Base-by-base conservation (phyloP, 2,888 invertebrate species). In the Melanargia galathea region DNA sequence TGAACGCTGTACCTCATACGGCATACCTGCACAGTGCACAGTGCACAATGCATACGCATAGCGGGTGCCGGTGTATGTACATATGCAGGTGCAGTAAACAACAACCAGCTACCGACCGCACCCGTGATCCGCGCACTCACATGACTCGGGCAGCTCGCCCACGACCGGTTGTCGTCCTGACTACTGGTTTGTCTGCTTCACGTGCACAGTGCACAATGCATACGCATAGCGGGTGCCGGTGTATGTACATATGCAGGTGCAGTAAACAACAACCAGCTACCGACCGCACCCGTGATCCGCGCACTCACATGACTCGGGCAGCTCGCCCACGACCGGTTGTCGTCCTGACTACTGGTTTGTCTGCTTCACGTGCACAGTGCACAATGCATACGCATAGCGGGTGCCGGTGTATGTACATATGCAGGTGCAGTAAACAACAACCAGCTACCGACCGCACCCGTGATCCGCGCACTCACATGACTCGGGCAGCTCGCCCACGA, bases 361-460 rank as follows among this genome's bases (percentile, higher is more conserved):
- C 46, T 22, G 46, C 46, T 46, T 22, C 1, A 10, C 20, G 24
- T 11, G 20, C 45, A 11, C 40, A 16, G 7, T 11, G 46, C 3
- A 5, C 2, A 3, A 11, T n/a, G n/a, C n/a, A n/a, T n/a, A n/a
- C n/a, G n/a, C n/a, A n/a, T n/a, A n/a, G n/a, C n/a, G n/a, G n/a
- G n/a, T n/a, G n/a, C n/a, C n/a, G n/a, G n/a, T n/a, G n/a, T n/a
- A n/a, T n/a, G n/a, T n/a, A n/a, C n/a, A 11, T n/a, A 38, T n/a
- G 3, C 16, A n/a, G n/a, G 38, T n/a, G n/a, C n/a, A 40, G 38
- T 40, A 40, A 40, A 45, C 45, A 38, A 43, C 43, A 45, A 45
- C 10, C 18, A 20, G 10, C 18, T 2, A 45, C 2, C 16, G 20
- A 11, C 18, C 3, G 2, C 20, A 20, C 45, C 1, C n/a, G n/a